A percentile compares a stretch with the other conserved stretches of the same genome.
Conservation (phyloP, 1,140 invertebrate genomes). For the Saccostrea glomerata region DNA sequence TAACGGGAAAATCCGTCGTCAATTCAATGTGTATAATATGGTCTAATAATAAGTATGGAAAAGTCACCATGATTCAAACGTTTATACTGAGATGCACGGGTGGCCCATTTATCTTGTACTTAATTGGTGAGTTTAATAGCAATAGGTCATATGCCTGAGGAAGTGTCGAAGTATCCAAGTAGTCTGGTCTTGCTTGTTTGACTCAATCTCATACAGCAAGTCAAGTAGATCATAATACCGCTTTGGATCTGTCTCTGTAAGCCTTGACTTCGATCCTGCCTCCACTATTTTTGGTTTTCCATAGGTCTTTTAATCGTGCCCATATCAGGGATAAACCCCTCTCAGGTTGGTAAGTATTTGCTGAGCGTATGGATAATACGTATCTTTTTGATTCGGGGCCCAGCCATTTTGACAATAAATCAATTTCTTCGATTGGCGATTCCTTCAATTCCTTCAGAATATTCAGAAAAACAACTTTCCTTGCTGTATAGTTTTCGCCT, state of each 20-base stretch:
- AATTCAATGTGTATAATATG: too few species aligned
- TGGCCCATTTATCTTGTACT: too few species aligned
- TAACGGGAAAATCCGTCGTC: too few species aligned
- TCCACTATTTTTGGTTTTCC: slow-evolving; percentile 50
- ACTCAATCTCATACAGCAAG: too few species aligned
- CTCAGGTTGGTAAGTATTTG: not conserved
- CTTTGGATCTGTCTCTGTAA: slow-evolving; percentile 41
- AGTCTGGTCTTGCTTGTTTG: slow-evolving; percentile 34
- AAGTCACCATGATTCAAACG: not conserved
- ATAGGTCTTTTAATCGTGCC: slow-evolving; percentile 53
- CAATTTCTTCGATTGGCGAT: slow-evolving; percentile 45
- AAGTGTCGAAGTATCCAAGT: slow-evolving; percentile 55
- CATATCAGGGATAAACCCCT: slow-evolving; percentile 38
- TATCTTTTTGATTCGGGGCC: too few species aligned
- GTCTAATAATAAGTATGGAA: too few species aligned
- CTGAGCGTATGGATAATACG: too few species aligned
- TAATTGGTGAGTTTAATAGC: too few species aligned
- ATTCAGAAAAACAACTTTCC: too few species aligned
- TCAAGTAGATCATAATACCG: slow-evolving; percentile 44
- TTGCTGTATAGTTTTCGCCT: too few species aligned
- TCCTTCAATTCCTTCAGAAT: slow-evolving; percentile 37
- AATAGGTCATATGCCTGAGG: slow-evolving; percentile 45
- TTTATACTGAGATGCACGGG: too few species aligned
- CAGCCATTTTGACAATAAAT: slow-evolving; percentile 43
- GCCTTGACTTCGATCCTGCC: slow-evolving; percentile 39